phyloP scores from a whole-genome alignment of 2,797 vertebrate species.

The Otus scops region DNA sequence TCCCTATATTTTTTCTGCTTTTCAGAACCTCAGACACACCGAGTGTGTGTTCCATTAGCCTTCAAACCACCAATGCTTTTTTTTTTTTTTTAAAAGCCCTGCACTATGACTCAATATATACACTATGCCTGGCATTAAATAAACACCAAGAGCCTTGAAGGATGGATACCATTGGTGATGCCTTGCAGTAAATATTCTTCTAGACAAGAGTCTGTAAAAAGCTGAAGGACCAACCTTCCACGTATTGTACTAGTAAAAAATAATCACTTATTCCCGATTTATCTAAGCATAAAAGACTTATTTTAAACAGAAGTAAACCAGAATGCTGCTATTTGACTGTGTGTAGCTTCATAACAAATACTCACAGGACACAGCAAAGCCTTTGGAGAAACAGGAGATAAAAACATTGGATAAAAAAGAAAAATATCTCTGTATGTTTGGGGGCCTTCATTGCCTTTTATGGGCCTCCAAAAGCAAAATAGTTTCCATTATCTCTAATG shows the following conservation, averaged over 20 bases:
- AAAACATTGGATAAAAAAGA: conserved; percentile 25
- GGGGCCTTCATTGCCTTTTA: conserved; percentile 72
- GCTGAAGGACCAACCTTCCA: neutral
- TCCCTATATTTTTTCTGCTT: neutral
- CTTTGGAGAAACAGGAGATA: neutral
- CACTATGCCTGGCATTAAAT: conserved; percentile 6
- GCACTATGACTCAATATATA: neutral
- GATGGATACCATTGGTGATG: neutral
- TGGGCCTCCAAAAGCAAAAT: conserved; percentile 69
- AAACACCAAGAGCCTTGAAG: neutral
- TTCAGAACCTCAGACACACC: neutral
- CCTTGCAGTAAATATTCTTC: neutral
- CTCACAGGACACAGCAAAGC: neutral
- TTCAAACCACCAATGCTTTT: neutral
- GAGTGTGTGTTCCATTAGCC: neutral
- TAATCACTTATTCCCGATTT: neutral
- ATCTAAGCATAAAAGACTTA: neutral
- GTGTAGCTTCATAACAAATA: neutral
- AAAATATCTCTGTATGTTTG: conserved; percentile 36
- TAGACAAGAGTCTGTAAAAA: neutral
- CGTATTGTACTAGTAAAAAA: neutral
- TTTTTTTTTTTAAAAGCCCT: neutral
- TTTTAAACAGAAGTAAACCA: neutral
- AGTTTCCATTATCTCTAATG: conserved; percentile 76
- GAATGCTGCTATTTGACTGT: neutral